Base-by-base conservation (phyloP, 2,888 invertebrate genomes). In the Dinocampus coccinellae region DNA sequence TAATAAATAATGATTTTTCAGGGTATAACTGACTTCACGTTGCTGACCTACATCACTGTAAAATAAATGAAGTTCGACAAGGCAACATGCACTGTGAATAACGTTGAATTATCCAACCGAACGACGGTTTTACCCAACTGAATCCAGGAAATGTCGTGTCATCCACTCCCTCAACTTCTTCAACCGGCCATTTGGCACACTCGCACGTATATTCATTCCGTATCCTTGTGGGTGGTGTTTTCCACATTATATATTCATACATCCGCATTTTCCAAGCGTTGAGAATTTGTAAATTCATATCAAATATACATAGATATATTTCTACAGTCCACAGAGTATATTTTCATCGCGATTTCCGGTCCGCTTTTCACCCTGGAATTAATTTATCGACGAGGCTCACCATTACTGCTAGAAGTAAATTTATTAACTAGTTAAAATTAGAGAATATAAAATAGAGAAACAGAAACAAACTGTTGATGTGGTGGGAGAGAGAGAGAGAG, bases 181-280 rank as follows among this genome's bases (percentile, higher is more conserved):
- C 20, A 68, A 29, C 33, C 66, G 39, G 53, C 62, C 69, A 73
- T 73, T 77, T 77, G 77, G 76, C 76, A 75, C 72, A 34, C 26
- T 60, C 58, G 64, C 34, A 34, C 55, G n/a, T 16, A n/a, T 61
- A 34, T 58, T 65, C 36, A 53, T 67, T 69, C 69, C 60, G 75
- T 58, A 47, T 55, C 62, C 52, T 73, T 65, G 76, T 76, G 76
- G 75, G 77, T 75, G 76, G 70, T 74, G 70, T 74, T 72, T 70
- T 73, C 70, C 69, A 36, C 70, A 70, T 72, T 65, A 73, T 69
- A 69, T 62, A 65, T 47, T 29, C 65, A 72, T 63, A 75, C 71
- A 69, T 67, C 55, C 74, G 70, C 6, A 62, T 39, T 39, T 24
- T 9, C 34, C 20, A 11, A 34, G 20, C 33, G 24, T 26, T 26